phyloP scores from a whole-genome alignment of 2,888 invertebrate genomes.

The Peribatodes rhomboidaria region DNA sequence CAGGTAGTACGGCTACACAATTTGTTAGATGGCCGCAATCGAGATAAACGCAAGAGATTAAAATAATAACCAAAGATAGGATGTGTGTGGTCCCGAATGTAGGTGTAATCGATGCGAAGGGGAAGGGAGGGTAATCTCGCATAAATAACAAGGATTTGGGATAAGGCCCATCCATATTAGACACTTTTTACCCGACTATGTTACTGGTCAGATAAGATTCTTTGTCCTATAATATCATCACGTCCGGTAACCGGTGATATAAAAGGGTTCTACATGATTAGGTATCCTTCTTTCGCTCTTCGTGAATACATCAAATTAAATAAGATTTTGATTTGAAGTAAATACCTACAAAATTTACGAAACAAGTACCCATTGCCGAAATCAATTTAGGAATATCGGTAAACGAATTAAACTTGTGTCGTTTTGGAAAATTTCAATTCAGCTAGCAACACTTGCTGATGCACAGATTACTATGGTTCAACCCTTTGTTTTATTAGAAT shows the following conservation, averaged over 20 bases:
- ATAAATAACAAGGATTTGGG: conserved; percentile 35
- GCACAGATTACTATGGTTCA: too few relatives aligned
- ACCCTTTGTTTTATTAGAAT: too few relatives aligned
- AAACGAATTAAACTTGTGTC: not conserved
- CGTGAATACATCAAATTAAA: not conserved
- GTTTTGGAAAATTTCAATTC: not conserved
- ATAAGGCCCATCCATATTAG: conserved; percentile 28
- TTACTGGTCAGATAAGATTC: conserved; percentile 16
- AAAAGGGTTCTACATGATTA: not conserved
- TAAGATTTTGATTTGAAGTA: too few relatives aligned
- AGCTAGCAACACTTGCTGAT: too few relatives aligned
- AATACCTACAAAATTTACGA: too few relatives aligned
- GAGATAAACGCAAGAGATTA: conserved; percentile 32
- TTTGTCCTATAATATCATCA: conserved; percentile 17
- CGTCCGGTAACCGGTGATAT: not conserved
- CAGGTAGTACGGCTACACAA: not conserved
- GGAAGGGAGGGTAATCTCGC: conserved; percentile 25
- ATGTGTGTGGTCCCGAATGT: conserved; percentile 33
- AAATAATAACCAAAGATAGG: conserved; percentile 34
- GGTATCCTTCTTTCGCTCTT: not conserved
- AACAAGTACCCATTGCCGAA: too few relatives aligned
- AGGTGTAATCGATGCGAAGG: conserved; percentile 30
- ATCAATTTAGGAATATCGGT: too few relatives aligned
- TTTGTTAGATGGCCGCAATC: conserved; percentile 22
- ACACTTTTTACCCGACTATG: conserved; percentile 17